Evolutionary conservation across 2,797 vertebrate species (phyloP).

Genomic region (Melanotaenia boesemani): DNA sequence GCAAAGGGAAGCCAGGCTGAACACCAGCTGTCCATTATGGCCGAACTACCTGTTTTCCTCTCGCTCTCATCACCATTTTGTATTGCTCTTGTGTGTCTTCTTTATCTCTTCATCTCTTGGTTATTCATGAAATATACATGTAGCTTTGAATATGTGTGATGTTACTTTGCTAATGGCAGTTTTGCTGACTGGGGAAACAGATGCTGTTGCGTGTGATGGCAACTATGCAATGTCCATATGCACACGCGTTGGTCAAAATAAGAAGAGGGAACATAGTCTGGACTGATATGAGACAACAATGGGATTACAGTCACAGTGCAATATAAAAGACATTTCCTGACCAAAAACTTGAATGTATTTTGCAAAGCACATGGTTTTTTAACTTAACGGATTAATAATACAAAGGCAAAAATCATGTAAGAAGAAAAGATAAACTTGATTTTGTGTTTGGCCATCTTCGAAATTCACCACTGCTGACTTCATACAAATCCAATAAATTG

Average conservation of each 20-base stretch:
- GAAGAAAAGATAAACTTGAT: neutral
- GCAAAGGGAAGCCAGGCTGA: conserved; percentile 61
- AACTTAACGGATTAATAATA: neutral
- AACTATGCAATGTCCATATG: conserved; percentile 5
- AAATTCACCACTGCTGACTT: conserved; percentile 33
- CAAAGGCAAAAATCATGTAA: neutral
- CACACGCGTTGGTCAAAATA: neutral
- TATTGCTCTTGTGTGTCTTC: conserved; percentile 26
- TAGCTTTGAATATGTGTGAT: conserved; percentile 14
- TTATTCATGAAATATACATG: conserved; percentile 52
- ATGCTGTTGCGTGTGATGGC: conserved; percentile 11
- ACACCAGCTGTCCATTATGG: conserved; percentile 70
- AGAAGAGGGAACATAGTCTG: neutral
- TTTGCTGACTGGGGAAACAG: conserved; percentile 40
- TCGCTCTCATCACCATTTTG: conserved; percentile 39
- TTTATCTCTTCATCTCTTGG: conserved; percentile 56
- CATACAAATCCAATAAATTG: conserved; percentile 42
- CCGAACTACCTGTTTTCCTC: conserved; percentile 33
- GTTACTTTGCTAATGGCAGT: conserved; percentile 64
- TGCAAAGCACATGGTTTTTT: neutral
- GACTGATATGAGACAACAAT: neutral
- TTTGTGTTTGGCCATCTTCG: conserved; percentile 13
- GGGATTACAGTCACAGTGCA: neutral
- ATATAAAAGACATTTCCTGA: neutral
- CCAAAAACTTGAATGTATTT: neutral